Evolutionary conservation across 64 coral and sea anemone genomes (phyloP), one percentile per base, ranked within the genome.

Genomic region (Pocillopora verrucosa): DNA sequence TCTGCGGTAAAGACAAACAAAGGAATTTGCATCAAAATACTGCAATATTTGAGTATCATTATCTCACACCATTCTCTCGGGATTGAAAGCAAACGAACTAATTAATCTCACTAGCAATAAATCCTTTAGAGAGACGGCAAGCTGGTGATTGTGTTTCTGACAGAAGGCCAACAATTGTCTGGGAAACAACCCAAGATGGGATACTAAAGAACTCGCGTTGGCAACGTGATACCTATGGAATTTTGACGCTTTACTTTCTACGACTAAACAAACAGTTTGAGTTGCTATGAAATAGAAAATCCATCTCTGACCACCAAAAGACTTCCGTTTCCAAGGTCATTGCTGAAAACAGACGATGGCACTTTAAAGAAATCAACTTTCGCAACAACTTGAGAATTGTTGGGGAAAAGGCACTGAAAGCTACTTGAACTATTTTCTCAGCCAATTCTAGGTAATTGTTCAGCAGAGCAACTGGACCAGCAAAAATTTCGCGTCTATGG

Each of bases 41-140:
- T 56, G 75, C 41, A 77, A 77, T 77, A 77, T 77, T 77, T 77
- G 75, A 77, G 37, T 77, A 77, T 77, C 75, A 77, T 77, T 77
- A 77, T 19, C 37, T 17, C 56, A 19, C 56, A 20, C 38, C 17
- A 56, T 36, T 19, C 75, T 58, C 75, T 14, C 20, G 36, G 75
- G 41, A 77, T 56, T 56, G 17, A 77, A 19, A 38, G 75, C 75
- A 77, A 77, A 77, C 75, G 4, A 77, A 77, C 17, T 22, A 77
- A 77, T 77, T 77, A 77, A 56, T 77, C 41, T 77, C 56, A 77
- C 75, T 57, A 77, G 75, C 16, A 19, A 56, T 41, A 77, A 56
- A 41, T 77, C 37, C 10, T 77, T 77, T 7, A 56, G 0, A 11
- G 41, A 15, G 9, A 51, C 16, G 15, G 67, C 67, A 20, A 70